phyloP scores from a whole-genome alignment of 2,888 invertebrate genomes.

The Drosophila pseudotakahashii region DNA sequence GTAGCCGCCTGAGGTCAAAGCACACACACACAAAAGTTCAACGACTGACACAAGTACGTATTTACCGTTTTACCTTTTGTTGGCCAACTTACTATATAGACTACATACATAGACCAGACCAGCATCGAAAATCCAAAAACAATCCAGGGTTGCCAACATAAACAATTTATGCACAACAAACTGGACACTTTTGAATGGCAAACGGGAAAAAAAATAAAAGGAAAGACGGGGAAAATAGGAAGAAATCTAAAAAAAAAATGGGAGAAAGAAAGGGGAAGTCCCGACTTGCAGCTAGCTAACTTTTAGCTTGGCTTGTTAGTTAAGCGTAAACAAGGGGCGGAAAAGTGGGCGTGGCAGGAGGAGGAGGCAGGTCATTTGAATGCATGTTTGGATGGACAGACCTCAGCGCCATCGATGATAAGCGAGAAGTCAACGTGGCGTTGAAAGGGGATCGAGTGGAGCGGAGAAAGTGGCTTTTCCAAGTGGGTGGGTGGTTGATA shows the following conservation, averaged over 20 bases:
- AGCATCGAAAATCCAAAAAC: slow-evolving; percentile 12
- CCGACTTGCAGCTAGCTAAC: slow-evolving; percentile 68
- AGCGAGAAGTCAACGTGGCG: slow-evolving; percentile 55
- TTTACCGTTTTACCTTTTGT: slow-evolving; percentile 42
- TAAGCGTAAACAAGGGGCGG: slow-evolving; percentile 67
- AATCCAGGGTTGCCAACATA: slow-evolving; percentile 46
- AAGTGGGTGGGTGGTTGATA: background rate
- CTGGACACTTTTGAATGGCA: slow-evolving; percentile 48
- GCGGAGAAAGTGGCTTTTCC: background rate
- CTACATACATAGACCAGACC: background rate
- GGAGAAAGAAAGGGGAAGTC: slow-evolving; percentile 23
- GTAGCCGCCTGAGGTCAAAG: slow-evolving; percentile 21
- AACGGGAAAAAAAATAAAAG: background rate
- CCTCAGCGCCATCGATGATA: slow-evolving; percentile 54
- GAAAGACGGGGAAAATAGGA: background rate
- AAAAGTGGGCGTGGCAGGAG: background rate
- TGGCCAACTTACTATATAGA: slow-evolving; percentile 5
- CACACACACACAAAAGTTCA: slow-evolving; percentile 62
- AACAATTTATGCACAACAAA: slow-evolving; percentile 76
- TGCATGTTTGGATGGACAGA: slow-evolving; percentile 50
- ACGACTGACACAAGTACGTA: slow-evolving; percentile 76
- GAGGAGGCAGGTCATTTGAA: slow-evolving; percentile 57
- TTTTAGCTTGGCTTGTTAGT: slow-evolving; percentile 73
- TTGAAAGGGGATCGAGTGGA: slow-evolving; percentile 10
- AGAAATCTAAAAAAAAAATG: background rate